phyloP scores from a whole-genome alignment of 1,140 invertebrate genomes.

The Rhagoletis pomonella region DNA sequence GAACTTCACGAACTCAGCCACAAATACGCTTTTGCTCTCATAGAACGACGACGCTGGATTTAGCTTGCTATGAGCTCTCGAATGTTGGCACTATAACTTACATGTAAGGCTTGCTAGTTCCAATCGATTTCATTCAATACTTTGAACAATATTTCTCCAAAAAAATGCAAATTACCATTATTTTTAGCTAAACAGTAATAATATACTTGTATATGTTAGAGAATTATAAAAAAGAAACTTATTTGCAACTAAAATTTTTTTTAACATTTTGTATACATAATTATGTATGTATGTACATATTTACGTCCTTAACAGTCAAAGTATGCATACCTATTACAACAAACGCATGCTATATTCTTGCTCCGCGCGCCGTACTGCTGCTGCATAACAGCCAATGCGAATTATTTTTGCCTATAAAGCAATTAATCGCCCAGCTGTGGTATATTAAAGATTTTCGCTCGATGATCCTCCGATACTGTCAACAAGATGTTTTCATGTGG shows the following conservation, averaged over 20 bases:
- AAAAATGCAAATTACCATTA: slow-evolving; percentile 9
- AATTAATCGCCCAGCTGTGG: slow-evolving; percentile 53
- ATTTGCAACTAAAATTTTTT: slow-evolving; percentile 23
- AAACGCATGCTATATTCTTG: not conserved
- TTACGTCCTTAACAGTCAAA: not conserved
- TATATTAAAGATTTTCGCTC: slow-evolving; percentile 81
- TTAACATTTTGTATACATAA: not conserved
- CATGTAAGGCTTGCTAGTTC: no score
- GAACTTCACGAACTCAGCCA: no score
- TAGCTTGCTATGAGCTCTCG: no score
- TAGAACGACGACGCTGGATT: no score
- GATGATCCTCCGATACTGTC: slow-evolving; percentile 84
- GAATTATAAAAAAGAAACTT: not conserved
- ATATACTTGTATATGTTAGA: slow-evolving; percentile 23
- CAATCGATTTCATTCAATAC: no score
- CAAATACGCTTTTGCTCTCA: no score
- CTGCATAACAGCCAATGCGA: not conserved
- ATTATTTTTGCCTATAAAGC: not conserved
- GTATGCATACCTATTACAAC: not conserved
- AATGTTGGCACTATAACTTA: no score
- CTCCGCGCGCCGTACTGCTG: not conserved
- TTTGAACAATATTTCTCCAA: not conserved
- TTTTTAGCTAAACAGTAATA: not conserved
- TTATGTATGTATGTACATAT: not conserved
- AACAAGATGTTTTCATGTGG: slow-evolving; percentile 79